Evolutionary conservation across 2,797 vertebrate genomes (phyloP), one percentile per base, ranked within the genome.

Genomic region (Sciurus carolinensis): DNA sequence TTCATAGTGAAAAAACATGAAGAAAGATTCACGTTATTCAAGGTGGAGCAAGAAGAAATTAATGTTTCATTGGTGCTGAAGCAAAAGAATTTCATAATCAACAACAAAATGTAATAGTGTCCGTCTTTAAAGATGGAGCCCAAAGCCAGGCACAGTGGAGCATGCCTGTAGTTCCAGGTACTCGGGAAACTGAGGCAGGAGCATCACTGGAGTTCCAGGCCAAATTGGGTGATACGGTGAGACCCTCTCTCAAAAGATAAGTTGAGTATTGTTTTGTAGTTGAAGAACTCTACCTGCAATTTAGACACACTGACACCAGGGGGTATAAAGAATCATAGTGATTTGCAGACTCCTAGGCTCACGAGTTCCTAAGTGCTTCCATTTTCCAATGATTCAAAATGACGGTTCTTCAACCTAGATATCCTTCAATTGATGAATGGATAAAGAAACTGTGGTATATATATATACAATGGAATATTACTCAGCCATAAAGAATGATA

Each of bases 231-330:
- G 20, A 50, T 15, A 39, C 36, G 64, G 42, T 4, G 26, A 77
- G 59, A 64, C 44, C 17, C 5, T 15, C 30, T 20, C 20, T 62
- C 30, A 79, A 36, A 62, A 59, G 14, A 18, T 39, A 39, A 44
- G 7, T 42, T 54, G 33, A 52, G 8, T 33, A 15, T 59, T 39
- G 22, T 47, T 52, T 62, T n/a, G 30, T 11, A 62, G 13, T 75
- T 91, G 44, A 95, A 52, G 36, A 84, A 79, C 28, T 36, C 3
- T 66, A 44, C 80, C 72, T 91, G 30, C 62, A 92, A 42, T 94
- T 95, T 17, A 67, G n/a, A 22, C 11, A 87, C n/a, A 44, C 17
- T 36, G 24, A 52, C 77, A 92, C 69, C n/a, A 67, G 76, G 17
- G 62, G n/a, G 42, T 15, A 30, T 7, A 39, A 30, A 26, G 10